Percentiles rank a stretch among this genome's conserved stretches.
These are phyloP conservation scores for Caenorhabditis sp. DNA, from an alignment of 2,888 invertebrate genomes.

Conservation along the genomic window DNA sequence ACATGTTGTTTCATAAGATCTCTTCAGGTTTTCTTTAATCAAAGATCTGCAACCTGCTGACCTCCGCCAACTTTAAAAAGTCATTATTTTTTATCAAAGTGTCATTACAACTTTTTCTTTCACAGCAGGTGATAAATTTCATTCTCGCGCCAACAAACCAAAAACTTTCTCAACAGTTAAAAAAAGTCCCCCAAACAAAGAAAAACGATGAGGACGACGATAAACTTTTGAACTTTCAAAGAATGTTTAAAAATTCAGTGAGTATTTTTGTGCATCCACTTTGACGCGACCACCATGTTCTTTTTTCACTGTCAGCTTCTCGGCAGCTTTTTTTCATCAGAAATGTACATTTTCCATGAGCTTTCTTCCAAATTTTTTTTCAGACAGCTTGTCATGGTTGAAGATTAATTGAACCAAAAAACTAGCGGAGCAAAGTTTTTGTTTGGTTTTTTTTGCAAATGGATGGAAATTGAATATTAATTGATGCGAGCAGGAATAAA, in stretches of 20 bases:
- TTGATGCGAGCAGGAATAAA: too few relatives aligned
- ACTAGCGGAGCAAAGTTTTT: too few relatives aligned
- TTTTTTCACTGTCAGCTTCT: conserved; percentile 4
- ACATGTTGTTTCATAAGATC: neutral
- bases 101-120: neutral
- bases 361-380: neutral
- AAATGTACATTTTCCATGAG: conserved; percentile 24
- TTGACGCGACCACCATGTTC: neutral
- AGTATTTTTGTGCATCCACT: conserved; percentile 7
- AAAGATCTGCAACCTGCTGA: neutral
- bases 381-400: neutral
- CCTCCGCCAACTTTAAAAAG: neutral
- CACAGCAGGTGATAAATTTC: conserved; percentile 1
- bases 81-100: neutral
- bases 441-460: too few relatives aligned
- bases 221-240: neutral
- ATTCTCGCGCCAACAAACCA: neutral
- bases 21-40: neutral
- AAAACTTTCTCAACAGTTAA: conserved; percentile 2
- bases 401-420: neutral
- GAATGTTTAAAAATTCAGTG: conserved; percentile 19
- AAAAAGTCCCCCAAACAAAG: conserved; percentile 3
- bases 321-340: conserved; percentile 7
- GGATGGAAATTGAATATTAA: too few relatives aligned
- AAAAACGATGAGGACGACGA: neutral